Conservation (phyloP, 2,113 vertebrate species). For the Sardina pilchardus region DNA sequence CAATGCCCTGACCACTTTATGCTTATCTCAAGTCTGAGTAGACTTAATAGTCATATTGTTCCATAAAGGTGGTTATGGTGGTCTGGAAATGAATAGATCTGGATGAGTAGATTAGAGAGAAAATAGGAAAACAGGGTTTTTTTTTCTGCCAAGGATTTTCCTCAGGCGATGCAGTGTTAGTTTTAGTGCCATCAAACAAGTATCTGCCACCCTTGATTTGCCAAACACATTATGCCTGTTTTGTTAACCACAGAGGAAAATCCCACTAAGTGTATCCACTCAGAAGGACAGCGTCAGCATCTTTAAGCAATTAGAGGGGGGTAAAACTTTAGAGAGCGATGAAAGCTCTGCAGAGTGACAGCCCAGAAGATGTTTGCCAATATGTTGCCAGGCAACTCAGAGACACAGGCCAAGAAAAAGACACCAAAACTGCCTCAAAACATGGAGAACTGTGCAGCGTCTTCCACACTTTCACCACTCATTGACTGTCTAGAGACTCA, state of each 20-base stretch:
- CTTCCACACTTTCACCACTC: background rate
- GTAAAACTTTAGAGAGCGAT: conserved; percentile 22
- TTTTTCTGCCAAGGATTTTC: background rate
- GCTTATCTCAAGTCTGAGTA: background rate
- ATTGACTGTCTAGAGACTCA: background rate
- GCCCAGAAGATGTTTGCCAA: background rate
- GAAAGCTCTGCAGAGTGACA: background rate
- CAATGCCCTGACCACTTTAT: background rate
- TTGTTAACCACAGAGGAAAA: conserved; percentile 32
- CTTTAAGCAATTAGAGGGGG: conserved; percentile 46
- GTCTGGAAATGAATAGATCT: background rate
- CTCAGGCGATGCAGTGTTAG: background rate
- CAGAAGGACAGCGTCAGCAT: conserved; percentile 35
- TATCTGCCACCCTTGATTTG: conserved; percentile 15
- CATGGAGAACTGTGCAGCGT: background rate
- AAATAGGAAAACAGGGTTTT: background rate
- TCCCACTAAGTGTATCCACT: conserved; percentile 19
- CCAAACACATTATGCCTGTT: conserved; percentile 25
- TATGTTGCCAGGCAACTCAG: conserved; percentile 36
- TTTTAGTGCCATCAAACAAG: background rate
- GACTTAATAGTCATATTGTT: background rate
- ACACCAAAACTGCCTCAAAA: background rate
- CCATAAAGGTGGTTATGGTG: background rate
- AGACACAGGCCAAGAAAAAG: background rate
- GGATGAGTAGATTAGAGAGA: background rate